Conservation (phyloP, 2,888 invertebrate species). For the Sarcophaga subvicina region DNA sequence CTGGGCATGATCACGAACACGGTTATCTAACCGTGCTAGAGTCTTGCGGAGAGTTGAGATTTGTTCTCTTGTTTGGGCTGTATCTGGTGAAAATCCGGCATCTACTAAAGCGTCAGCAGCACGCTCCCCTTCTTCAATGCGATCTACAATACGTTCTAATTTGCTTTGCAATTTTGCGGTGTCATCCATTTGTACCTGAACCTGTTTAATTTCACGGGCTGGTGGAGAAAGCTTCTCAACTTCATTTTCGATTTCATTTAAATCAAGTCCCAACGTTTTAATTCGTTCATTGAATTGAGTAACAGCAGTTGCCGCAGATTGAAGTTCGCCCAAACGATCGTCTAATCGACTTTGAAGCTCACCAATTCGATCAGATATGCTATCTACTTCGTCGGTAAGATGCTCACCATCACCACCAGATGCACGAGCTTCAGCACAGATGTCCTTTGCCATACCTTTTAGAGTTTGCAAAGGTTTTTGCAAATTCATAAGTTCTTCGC, state of each 20-base stretch:
- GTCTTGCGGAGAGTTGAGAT: constrained; percentile 89
- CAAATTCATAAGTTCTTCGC: constrained; percentile 91
- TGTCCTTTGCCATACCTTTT: constrained; percentile 86
- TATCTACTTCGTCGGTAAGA: constrained; percentile 90
- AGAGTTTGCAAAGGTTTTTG: constrained; percentile 87
- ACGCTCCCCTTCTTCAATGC: constrained; percentile 86
- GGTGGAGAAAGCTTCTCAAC: constrained; percentile 93
- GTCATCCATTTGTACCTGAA: constrained; percentile 92
- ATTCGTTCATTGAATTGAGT: constrained; percentile 94
- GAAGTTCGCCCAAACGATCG: constrained; percentile 90
- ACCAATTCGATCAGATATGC: constrained; percentile 88
- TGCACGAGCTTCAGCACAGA: constrained; percentile 89
- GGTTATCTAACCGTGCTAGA: constrained; percentile 90
- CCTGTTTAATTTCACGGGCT: constrained; percentile 92
- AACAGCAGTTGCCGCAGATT: constrained; percentile 93
- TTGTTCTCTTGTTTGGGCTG: constrained; percentile 91
- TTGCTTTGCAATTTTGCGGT: constrained; percentile 86
- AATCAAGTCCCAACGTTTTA: constrained; percentile 89
- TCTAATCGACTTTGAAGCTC: constrained; percentile 90
- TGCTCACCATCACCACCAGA: constrained; percentile 90
- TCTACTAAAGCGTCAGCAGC: constrained; percentile 91
- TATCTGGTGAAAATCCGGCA: constrained; percentile 92
- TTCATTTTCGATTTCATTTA: constrained; percentile 91
- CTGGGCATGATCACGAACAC: constrained; percentile 89
- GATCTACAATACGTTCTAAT: constrained; percentile 86